A percentile compares a stretch with the other conserved stretches of the same genome.
Conservation (phyloP, 2,113 vertebrate species). For the Amphilophus citrinellus region DNA sequence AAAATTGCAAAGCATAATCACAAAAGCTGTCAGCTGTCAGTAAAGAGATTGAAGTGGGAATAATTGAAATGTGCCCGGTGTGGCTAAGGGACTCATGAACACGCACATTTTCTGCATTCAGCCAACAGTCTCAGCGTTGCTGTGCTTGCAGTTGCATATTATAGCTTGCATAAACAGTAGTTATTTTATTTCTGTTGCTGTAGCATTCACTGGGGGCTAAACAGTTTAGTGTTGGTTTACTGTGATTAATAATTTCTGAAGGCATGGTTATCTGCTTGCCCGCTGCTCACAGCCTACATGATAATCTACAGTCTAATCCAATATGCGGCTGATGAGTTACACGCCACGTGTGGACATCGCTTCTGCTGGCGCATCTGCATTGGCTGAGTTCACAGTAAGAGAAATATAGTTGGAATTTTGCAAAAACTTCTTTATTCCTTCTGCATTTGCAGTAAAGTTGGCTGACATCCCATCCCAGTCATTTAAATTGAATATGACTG, state of each 20-base stretch:
- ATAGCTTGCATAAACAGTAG: neutral
- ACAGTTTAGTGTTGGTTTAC: slow-evolving; percentile 43
- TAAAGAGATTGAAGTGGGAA: neutral
- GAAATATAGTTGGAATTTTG: slow-evolving; percentile 38
- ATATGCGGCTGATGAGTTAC: slow-evolving; percentile 41
- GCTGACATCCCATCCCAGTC: slow-evolving; percentile 4
- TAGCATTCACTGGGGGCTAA: slow-evolving; percentile 23
- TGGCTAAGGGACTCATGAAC: neutral
- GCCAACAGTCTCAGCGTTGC: slow-evolving; percentile 21
- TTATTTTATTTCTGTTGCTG: neutral
- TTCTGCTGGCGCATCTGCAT: slow-evolving; percentile 47
- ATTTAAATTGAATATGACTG: slow-evolving; percentile 47
- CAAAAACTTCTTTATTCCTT: slow-evolving; percentile 25
- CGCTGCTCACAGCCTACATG: slow-evolving; percentile 30
- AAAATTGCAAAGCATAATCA: slow-evolving; percentile 18
- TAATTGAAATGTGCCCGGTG: slow-evolving; percentile 19
- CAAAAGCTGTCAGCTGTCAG: slow-evolving; percentile 15
- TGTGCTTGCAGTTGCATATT: slow-evolving; percentile 33
- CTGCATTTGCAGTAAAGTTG: slow-evolving; percentile 40
- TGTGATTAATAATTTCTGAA: slow-evolving; percentile 68
- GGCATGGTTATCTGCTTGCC: slow-evolving; percentile 39
- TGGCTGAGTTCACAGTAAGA: slow-evolving; percentile 44
- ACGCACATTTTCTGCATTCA: neutral
- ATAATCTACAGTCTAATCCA: slow-evolving; percentile 68
- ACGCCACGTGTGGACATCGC: slow-evolving; percentile 40